Evolutionary conservation across 1,140 invertebrate species (phyloP).

Genomic region (Drosophila repletoides): DNA sequence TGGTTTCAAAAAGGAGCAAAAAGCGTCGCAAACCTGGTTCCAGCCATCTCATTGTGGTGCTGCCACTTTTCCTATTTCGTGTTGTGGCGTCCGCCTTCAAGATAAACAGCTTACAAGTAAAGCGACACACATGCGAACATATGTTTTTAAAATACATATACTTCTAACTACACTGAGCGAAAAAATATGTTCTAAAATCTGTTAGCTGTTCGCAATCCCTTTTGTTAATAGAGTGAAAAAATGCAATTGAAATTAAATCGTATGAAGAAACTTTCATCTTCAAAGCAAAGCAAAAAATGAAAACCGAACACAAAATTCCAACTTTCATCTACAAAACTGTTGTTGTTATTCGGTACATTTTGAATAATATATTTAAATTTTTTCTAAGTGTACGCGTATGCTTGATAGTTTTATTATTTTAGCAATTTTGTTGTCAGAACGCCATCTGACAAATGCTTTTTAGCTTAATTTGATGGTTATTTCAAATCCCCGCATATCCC

Average conservation of each 20-base stretch:
- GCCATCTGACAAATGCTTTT: slow-evolving; percentile 42
- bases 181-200: no score
- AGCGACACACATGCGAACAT: slow-evolving; percentile 48
- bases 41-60: slow-evolving; percentile 23
- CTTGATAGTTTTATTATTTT: slow-evolving; percentile 47
- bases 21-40: slow-evolving; percentile 6
- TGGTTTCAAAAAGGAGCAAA: slow-evolving; percentile 48
- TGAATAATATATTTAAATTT: no score
- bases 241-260: no score
- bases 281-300: no score
- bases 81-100: slow-evolving; percentile 29
- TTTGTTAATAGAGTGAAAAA: no score
- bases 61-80: slow-evolving; percentile 23
- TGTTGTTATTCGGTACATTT: no score
- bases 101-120: slow-evolving; percentile 62
- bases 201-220: no score
- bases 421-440: slow-evolving; percentile 43
- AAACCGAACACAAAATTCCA: no score
- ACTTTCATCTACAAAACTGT: no score
- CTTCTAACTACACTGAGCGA: no score
- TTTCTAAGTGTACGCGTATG: neutral
- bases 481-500: neutral
- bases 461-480: slow-evolving; percentile 38
- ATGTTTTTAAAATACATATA: no score
- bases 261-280: no score